Conservation (phyloP, 1,140 invertebrate species). For the Pollicipes pollicipes region DNA sequence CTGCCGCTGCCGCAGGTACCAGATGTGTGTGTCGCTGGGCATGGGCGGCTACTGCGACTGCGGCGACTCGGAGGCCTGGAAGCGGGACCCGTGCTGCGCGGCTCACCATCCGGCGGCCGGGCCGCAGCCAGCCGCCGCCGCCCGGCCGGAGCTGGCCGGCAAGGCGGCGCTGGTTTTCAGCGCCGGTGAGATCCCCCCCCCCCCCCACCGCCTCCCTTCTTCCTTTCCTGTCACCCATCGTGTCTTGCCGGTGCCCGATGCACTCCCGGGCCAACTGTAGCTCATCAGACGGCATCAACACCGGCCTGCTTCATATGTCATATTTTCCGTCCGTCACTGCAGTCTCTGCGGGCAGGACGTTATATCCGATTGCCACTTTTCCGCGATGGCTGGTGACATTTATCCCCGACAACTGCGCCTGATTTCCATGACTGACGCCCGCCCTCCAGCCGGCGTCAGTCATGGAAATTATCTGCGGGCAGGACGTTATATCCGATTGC, state of each 20-base stretch:
- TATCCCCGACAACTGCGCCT: too few species aligned
- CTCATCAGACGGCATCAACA: not conserved
- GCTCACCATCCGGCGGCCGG: slow-evolving; percentile 23
- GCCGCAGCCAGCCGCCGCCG: not conserved
- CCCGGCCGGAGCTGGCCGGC: not conserved
- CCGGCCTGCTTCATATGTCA: not conserved
- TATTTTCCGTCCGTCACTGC: not conserved
- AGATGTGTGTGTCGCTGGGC: slow-evolving; percentile 81
- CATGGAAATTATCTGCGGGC: too few species aligned
- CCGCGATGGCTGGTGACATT: too few species aligned
- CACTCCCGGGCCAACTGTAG: not conserved
- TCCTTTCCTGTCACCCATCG: too few species aligned
- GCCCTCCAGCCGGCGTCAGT: too few species aligned
- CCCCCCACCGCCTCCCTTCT: too few species aligned
- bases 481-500: not conserved
- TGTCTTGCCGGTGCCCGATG: not conserved
- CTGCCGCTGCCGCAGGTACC: too few species aligned
- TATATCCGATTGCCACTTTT: not conserved
- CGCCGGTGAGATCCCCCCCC: too few species aligned
- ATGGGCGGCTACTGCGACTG: slow-evolving; percentile 89
- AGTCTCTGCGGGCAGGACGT: not conserved
- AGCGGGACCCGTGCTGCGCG: slow-evolving; percentile 60
- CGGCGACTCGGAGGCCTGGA: slow-evolving; percentile 88
- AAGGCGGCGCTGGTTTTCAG: not conserved
- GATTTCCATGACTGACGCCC: too few species aligned